Evolutionary conservation across 2,797 vertebrate genomes (phyloP).

Genomic region (Lagorchestes hirsutus): DNA sequence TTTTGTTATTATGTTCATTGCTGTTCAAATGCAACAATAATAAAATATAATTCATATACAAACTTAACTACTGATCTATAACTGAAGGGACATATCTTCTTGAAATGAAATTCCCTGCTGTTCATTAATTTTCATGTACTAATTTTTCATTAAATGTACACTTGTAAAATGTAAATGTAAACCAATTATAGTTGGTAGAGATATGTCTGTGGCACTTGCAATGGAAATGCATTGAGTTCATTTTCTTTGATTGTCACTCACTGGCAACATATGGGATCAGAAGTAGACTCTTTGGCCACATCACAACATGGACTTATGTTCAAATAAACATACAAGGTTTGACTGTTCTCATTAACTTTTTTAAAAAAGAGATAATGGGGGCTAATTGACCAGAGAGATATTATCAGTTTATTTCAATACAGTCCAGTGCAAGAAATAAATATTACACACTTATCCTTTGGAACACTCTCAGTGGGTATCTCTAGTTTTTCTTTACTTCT

Average conservation of each 20-base stretch:
- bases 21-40: background rate
- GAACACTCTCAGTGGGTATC: background rate
- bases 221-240: background rate
- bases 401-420: background rate
- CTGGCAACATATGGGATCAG: background rate
- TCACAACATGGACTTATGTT: background rate
- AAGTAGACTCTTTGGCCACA: background rate
- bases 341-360: conserved; percentile 4
- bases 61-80: background rate
- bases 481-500: background rate
- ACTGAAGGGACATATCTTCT: background rate
- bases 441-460: background rate
- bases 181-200: background rate
- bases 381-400: background rate
- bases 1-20: background rate
- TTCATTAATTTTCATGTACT: background rate
- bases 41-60: background rate
- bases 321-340: background rate
- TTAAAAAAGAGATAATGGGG: background rate
- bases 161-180: background rate
- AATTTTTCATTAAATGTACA: background rate
- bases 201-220: background rate
- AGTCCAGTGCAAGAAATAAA: background rate
- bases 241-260: conserved; percentile 12
- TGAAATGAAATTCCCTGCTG: background rate